These are phyloP conservation scores for Yasuhikotakia modesta DNA, from an alignment of 2,797 vertebrate species.

Conservation along the genomic window DNA sequence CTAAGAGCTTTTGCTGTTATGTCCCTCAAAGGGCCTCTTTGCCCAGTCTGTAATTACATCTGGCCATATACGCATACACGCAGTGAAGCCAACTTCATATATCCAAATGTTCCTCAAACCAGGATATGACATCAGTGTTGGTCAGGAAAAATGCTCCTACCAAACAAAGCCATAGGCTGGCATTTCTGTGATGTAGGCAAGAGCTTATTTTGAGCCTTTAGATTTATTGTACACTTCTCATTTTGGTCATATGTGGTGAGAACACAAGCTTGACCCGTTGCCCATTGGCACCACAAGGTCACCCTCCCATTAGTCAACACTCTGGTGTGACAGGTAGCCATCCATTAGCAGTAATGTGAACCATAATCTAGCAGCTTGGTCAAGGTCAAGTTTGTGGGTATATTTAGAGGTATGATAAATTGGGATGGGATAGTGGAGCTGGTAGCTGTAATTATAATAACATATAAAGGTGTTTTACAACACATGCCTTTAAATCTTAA, in stretches of 20 bases:
- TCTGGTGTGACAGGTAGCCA: conserved; percentile 7
- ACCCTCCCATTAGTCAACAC: conserved; percentile 39
- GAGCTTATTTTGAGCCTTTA: conserved; percentile 53
- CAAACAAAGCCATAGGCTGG: conserved; percentile 47
- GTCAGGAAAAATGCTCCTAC: conserved; percentile 46
- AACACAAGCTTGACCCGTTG: conserved; percentile 48
- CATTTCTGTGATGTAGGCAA: conserved; percentile 54
- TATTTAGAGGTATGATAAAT: conserved; percentile 7
- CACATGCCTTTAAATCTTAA: neutral
- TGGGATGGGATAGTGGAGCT: neutral
- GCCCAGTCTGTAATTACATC: conserved; percentile 56
- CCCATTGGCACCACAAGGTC: conserved; percentile 54
- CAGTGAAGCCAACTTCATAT: conserved; percentile 29
- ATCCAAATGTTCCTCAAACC: conserved; percentile 51
- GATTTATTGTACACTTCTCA: conserved; percentile 59
- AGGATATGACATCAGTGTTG: conserved; percentile 62
- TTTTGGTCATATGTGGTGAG: conserved; percentile 55
- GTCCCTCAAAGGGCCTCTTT: conserved; percentile 52
- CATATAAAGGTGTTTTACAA: conserved; percentile 10
- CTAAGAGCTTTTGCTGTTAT: conserved; percentile 39
- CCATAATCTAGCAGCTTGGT: conserved; percentile 1
- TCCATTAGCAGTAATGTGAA: conserved; percentile 1
- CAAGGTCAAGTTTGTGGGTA: conserved; percentile 14
- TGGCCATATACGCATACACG: conserved; percentile 15
- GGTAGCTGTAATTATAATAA: conserved; percentile 1